Evolutionary conservation across 1,140 invertebrate species (phyloP).

Genomic region (Listronotus oregonensis): DNA sequence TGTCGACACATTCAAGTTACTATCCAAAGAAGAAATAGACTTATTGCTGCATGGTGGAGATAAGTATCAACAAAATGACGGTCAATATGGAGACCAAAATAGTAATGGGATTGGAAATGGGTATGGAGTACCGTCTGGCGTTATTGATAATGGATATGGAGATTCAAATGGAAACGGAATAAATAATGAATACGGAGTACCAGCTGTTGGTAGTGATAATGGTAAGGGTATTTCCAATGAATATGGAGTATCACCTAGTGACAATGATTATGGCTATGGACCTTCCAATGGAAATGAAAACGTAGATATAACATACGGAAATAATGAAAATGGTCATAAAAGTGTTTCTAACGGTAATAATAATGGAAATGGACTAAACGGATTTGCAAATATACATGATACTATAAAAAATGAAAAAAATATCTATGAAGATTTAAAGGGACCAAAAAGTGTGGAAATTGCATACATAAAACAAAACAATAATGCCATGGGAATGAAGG

Average conservation of each 20-base stretch:
- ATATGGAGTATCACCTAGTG: neutral
- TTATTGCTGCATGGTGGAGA: constrained; percentile 35
- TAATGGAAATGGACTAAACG: neutral
- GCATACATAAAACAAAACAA: constrained; percentile 2
- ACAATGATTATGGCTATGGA: neutral
- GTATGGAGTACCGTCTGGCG: neutral
- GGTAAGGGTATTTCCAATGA: neutral
- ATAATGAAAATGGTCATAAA: neutral
- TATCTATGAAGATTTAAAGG: constrained; percentile 11
- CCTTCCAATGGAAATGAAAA: constrained; percentile 1
- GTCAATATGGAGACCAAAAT: neutral
- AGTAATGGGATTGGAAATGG: constrained; percentile 9
- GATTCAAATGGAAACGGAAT: neutral
- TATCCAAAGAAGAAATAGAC: constrained; percentile 46
- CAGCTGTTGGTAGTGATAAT: neutral
- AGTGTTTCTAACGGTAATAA: neutral
- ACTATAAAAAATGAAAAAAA: constrained; percentile 1
- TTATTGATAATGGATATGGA: neutral
- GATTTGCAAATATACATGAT: neutral
- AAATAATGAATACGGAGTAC: neutral
- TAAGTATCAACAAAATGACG: constrained; percentile 37
- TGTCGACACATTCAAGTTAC: constrained; percentile 41
- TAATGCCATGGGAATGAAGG: too few species aligned
- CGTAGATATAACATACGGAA: constrained; percentile 4
- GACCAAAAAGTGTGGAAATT: constrained; percentile 1